Base-by-base conservation (phyloP, 2,797 vertebrate species). In the Acanthis flammea region DNA sequence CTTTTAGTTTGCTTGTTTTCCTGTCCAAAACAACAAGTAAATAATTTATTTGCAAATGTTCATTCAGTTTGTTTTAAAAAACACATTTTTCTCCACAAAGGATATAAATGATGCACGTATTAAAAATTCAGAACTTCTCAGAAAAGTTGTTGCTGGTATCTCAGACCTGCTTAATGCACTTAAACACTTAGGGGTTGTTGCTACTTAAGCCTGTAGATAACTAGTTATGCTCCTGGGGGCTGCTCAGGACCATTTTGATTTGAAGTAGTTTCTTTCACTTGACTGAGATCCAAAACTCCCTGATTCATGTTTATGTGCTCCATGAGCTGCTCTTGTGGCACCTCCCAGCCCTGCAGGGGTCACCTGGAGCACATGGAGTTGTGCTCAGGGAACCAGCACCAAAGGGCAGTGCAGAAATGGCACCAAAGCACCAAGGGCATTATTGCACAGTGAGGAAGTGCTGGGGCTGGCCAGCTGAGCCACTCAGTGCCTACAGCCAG, bases 291-390 rank as follows among this genome's bases (percentile, higher is more conserved):
- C 33, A 6, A 14, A 62, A 30, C 14, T 7, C 24, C 1, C 2
- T 30, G 0, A 1, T 45, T 37, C 6, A 2, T n/a, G 1, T 65
- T 81, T 47, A 53, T 19, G 30, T 42, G 37, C 48, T 54, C 45
- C 4, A 2, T 9, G 35, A 57, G 39, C 25, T 4, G 17, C 30
- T 50, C 19, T 24, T 60, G 53, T 8, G 10, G 18, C 4, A 3
- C 48, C n/a, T 73, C 19, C 33, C 18, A 45, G 2, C 66, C 1
- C 2, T 35, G 3, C 30, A 33, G 31, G 15, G 76, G 7, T 51
- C 16, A 4, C 14, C 9, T 8, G 33, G 50, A 51, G 58, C 3
- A 0, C 2, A 0, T 15, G 12, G 11, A 54, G 3, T 1, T 48
- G 24, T n/a, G 42, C 50, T 45, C 19, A 28, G 72, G 35, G 45